Evolutionary conservation across 2,888 invertebrate genomes (phyloP), one percentile per base, ranked within the genome.

Genomic region (Fragum sueziense): DNA sequence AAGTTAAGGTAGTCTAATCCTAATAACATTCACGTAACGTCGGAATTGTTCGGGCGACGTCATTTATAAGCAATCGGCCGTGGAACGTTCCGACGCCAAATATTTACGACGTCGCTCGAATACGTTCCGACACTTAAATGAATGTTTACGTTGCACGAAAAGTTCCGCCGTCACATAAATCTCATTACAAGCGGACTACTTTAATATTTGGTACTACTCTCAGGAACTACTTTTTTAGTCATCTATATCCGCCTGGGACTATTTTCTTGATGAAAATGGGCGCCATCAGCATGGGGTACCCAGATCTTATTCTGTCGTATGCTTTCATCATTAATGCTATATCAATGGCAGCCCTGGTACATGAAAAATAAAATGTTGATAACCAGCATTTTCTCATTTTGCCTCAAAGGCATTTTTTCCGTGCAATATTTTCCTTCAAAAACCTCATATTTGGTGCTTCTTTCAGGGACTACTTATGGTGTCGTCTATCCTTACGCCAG

Each of bases 401-500:
- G n/a, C n/a, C n/a, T n/a, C n/a, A 14, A n/a, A 14, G 6, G 14
- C n/a, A 6, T 52, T 52, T 52, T 52, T n/a, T n/a, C 52, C 22
- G 22, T 17, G 17, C 17, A 9, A 20, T 6, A 3, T 47, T 3
- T 47, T 47, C n/a, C 1, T n/a, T 47, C 47, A 47, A n/a, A 20
- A 17, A 47, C 6, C n/a, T 47, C 47, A 47, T 17, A 62, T 33
- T 20, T 22, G 22, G n/a, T 69, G 9, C n/a, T 34, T 54, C 11
- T 68, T 69, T 47, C 89, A 92, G 84, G 84, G 86, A 17, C 84
- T 88, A 31, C 70, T 90, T 70, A 87, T 90, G 87, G 86, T 85
- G 1, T 98, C 99, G 90, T 98, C 99, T 0, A 97, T 99, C 90
- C 95, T 99, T 85, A 99, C 99, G 41, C 99, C 99, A 3, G 99